Percentiles rank a stretch among this genome's conserved stretches.
Conservation (phyloP, 2,113 vertebrate species). For the Microcebus murinus region DNA sequence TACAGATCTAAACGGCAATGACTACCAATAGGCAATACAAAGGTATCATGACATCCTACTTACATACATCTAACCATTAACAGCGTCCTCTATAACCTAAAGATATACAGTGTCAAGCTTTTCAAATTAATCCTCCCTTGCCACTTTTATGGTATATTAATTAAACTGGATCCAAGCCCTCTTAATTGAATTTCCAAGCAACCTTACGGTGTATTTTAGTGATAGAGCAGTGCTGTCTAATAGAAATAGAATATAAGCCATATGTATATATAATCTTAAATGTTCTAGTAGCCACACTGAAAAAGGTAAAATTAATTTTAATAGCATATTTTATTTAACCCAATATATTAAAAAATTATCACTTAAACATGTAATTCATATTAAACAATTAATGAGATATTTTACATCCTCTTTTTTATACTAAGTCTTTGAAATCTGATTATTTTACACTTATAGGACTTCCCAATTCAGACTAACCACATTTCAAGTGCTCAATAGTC, state of each 20-base stretch:
- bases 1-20: background rate
- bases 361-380: conserved; percentile 36
- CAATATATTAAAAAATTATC: conserved; percentile 7
- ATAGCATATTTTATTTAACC: background rate
- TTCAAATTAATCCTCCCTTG: background rate
- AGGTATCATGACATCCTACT: background rate
- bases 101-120: background rate
- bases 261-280: background rate
- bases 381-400: conserved; percentile 21
- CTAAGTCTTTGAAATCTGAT: background rate
- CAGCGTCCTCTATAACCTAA: background rate
- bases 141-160: background rate
- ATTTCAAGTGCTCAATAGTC: background rate
- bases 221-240: background rate
- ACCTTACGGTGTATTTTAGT: background rate
- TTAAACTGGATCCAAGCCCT: background rate
- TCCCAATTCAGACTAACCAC: background rate
- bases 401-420: conserved; percentile 19
- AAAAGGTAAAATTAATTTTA: conserved; percentile 45
- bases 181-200: conserved; percentile 21
- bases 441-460: background rate
- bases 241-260: background rate
- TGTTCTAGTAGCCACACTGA: background rate
- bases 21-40: background rate
- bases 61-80: background rate